Base-by-base conservation (phyloP, 2,113 vertebrate species). In the Pipra filicauda region DNA sequence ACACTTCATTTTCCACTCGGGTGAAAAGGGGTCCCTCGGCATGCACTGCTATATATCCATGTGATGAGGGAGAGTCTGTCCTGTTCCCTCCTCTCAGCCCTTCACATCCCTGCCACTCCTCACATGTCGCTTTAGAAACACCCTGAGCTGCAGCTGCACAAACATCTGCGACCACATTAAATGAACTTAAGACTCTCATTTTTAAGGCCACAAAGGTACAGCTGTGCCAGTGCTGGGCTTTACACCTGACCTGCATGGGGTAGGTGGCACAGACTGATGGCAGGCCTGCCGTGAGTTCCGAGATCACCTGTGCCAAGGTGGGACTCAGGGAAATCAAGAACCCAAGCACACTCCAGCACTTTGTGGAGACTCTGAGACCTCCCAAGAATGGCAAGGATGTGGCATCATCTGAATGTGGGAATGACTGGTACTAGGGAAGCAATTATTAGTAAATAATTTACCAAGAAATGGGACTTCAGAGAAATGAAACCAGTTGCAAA, bases 131-230 rank as follows among this genome's bases (percentile, higher is more conserved):
- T 76, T 58, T n/a, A 70, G 67, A 77, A 96, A 73, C 37, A 46
- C 11, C 18, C 46, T 54, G 27, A 86, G n/a, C 67, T 49, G 59
- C 64, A 28, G 9, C 54, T 8, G 1, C n/a, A 49, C 44, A 35
- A 64, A 88, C 22, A 20, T 8, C 24, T 33, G 37, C 2, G 6
- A 46, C 37, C 1, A 3, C 0, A 0, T 67, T 57, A 61, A 23
- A 13, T 26, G 44, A 75, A 33, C 12, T 66, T 75, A 61, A 57
- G 15, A 17, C n/a, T 79, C 46, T 27, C 10, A 12, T 51, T 94
- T 81, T 76, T 46, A 65, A 93, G 91, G 30, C 27, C 43, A 62
- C 37, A 66, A 20, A 88, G 46, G 31, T 51, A 51, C 30, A 70
- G 27, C 9, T 3, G 39, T 84, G 69, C n/a, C 74, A 66, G 24